Base-by-base conservation (phyloP, 2,888 invertebrate species). In the Troilus luridus region DNA sequence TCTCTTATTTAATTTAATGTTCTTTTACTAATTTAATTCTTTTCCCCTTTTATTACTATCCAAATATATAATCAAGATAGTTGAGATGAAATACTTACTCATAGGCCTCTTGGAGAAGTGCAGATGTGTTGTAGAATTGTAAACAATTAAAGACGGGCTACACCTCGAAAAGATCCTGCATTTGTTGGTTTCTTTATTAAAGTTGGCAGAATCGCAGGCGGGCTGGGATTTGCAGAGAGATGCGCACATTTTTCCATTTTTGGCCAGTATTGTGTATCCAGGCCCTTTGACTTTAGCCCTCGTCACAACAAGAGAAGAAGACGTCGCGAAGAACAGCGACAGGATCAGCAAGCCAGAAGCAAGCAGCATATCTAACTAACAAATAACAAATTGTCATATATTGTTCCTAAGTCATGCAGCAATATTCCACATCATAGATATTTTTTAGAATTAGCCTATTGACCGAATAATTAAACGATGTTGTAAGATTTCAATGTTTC, bases 141-240 rank as follows among this genome's bases (percentile, higher is more conserved):
- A 90, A 24, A 92, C 88, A 17, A 92, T 62, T 8, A 62, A 90
- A 14, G 92, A 89, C 0, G 92, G 92, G 12, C 92, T 90, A 64
- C 93, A 93, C 27, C 92, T 81, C 17, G 91, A 91, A 72, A 93
- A 92, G 8, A 93, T 88, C 41, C 92, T 88, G 91, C 93, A 93
- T 77, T 93, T 93, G 77, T 91, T 91, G 9, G 91, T 91, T 17
- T 67, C 58, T 14, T 90, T 89, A 58, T 93, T 89, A 89, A 91
- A 93, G 85, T 92, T 93, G 64, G 92, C 92, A 5, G 92, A 92
- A 81, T 93, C 93, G 72, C 93, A 93, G 27, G 91, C 91, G 14
- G 92, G 91, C 88, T 92, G 92, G 14, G 56, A 88, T 41, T 92
- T 91, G 88, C 92, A 92, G 17, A 92, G 91, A 14, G 89, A 59